Percentiles rank a stretch among this genome's conserved stretches.
phyloP scores from a whole-genome alignment of 92 coral and sea anemone genomes.

The Bergia puertoricense region DNA sequence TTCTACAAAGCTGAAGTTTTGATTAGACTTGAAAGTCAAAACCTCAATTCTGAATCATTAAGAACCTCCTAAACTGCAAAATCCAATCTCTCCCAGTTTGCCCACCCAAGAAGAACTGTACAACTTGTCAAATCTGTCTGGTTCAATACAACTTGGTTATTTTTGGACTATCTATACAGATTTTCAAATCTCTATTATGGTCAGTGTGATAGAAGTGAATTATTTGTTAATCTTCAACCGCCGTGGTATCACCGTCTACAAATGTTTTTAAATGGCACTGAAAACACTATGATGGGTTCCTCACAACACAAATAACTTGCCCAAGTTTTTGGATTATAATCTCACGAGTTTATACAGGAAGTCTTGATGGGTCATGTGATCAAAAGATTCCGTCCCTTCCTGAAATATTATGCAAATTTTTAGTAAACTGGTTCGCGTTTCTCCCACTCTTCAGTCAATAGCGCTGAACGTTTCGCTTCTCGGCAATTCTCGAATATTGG shows the following conservation, averaged over 20 bases:
- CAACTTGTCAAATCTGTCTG: constrained; percentile 12
- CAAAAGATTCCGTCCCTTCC: constrained; percentile 69
- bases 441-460: constrained; percentile 40
- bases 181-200: constrained; percentile 18
- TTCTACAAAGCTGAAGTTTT: constrained; percentile 54
- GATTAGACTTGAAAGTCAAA: constrained; percentile 54
- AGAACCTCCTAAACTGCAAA: not conserved
- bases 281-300: constrained; percentile 5
- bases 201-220: not conserved
- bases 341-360: constrained; percentile 5
- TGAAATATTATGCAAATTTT: constrained; percentile 75
- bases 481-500: constrained; percentile 32
- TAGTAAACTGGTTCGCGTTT: constrained; percentile 54
- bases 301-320: constrained; percentile 3
- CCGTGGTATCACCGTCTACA: not conserved
- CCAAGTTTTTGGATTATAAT: constrained; percentile 16
- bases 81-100: not conserved
- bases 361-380: constrained; percentile 61
- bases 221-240: not conserved
- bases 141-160: constrained; percentile 3
- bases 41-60: constrained; percentile 9
- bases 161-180: constrained; percentile 7
- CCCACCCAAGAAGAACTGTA: constrained; percentile 42
- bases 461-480: constrained; percentile 30
- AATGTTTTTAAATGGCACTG: not conserved